Evolutionary conservation across 2,113 vertebrate species (phyloP), one percentile per base, ranked within the genome.

Genomic region (Channa argus): DNA sequence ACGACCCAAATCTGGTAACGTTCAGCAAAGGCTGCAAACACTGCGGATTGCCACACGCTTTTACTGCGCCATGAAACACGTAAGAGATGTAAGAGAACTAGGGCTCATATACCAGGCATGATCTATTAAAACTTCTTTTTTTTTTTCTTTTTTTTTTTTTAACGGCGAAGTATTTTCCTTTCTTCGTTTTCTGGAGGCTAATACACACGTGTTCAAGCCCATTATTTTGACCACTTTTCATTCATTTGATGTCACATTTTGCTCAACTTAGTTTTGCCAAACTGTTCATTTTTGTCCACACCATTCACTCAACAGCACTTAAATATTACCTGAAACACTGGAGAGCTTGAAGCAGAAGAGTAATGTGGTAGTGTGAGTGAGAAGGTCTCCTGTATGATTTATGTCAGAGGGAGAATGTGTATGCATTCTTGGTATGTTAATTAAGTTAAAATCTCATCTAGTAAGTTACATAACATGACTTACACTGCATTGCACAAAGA

Each of bases 51-150:
- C 92, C 84, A 93, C 92, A 74, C 92, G 91, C 90, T 93, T 93
- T 93, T 93, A 93, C 92, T 93, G 92, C 87, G 92, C 92, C 90
- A 92, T 93, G 91, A 93, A 92, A 93, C 92, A 93, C 91, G 92
- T 93, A 93, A 93, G 92, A 93, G 91, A 92, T 90, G 91, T 92
- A 92, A 92, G 91, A 85, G 59, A 93, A 91, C 89, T 87, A 92
- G 89, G 91, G 91, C 88, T 92, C 79, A 89, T 92, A 91, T 92
- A 89, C 87, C 90, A 93, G 92, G 92, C 92, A 93, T 93, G 91
- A 91, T 91, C 90, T 92, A 91, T 90, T 77, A n/a, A 82, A 92
- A 24, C 24, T 24, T 24, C 1, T 24, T 24, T 24, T 24, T 24
- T 80, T 46, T 80, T 69, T 34, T 66, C 74, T 64, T 79, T 74